These are phyloP conservation scores for Hippocampus guttulatus DNA, from an alignment of 2,113 vertebrate genomes.

Conservation along the genomic window DNA sequence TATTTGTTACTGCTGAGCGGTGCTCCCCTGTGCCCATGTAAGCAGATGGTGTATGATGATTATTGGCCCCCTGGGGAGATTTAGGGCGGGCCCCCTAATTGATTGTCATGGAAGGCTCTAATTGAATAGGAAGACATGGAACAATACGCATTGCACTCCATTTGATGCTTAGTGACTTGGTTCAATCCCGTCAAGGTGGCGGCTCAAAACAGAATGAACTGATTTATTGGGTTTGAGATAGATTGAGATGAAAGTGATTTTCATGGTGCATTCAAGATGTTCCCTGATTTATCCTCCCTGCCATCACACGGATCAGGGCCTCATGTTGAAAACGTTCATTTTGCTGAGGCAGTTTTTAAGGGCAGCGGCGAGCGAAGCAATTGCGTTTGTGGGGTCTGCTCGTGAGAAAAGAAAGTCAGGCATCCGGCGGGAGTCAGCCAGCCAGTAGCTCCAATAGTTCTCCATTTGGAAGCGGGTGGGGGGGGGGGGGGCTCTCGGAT, in stretches of 20 bases:
- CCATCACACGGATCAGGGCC: neutral
- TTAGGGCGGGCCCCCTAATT: conserved; percentile 61
- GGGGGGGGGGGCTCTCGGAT: conserved; percentile 80
- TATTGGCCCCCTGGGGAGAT: conserved; percentile 63
- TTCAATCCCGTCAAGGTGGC: neutral
- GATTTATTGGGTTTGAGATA: neutral
- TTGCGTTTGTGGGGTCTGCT: too few species aligned
- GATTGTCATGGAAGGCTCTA: conserved; percentile 61
- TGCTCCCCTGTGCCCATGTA: conserved; percentile 29
- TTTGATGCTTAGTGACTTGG: conserved; percentile 22
- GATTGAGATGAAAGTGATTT: neutral
- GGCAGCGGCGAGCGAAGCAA: neutral
- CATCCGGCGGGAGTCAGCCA: conserved; percentile 41
- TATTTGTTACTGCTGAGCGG: conserved; percentile 19
- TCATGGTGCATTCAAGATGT: neutral
- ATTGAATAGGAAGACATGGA: conserved; percentile 53
- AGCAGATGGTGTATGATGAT: conserved; percentile 65
- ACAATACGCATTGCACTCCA: conserved; percentile 27
- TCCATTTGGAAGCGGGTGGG: conserved; percentile 76
- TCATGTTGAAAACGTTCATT: neutral
- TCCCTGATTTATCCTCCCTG: neutral
- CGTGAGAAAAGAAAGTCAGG: conserved; percentile 2
- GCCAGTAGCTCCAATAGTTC: conserved; percentile 77
- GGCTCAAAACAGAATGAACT: neutral
- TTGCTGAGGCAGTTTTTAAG: neutral